These are phyloP conservation scores for Paedocypris micromegethes DNA, from an alignment of 2,797 vertebrate genomes.

Conservation along the genomic window DNA sequence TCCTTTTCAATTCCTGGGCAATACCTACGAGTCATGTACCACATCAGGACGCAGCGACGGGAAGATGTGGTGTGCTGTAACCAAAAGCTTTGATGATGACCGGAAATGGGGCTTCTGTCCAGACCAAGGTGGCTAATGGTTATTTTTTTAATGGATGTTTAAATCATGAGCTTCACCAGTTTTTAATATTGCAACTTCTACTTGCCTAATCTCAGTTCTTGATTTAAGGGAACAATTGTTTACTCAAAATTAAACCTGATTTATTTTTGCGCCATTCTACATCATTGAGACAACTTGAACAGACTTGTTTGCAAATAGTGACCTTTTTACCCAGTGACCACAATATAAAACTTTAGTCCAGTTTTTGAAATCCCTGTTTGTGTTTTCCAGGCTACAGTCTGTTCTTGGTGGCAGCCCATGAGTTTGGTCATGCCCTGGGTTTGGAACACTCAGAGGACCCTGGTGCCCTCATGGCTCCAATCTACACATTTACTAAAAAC, in stretches of 20 bases:
- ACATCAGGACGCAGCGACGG: constrained; percentile 84
- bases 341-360: background rate
- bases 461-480: constrained; percentile 90
- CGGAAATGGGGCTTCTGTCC: constrained; percentile 98
- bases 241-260: background rate
- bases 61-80: constrained; percentile 86
- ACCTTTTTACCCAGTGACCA: too few species aligned
- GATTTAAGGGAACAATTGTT: background rate
- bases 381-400: constrained; percentile 85
- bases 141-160: background rate
- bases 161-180: background rate
- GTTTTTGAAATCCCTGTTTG: background rate
- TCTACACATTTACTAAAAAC: constrained; percentile 92
- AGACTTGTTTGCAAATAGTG: too few species aligned
- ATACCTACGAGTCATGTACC: constrained; percentile 84
- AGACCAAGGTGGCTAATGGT: constrained; percentile 78
- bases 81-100: constrained; percentile 88
- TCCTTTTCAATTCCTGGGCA: constrained; percentile 90
- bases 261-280: too few species aligned
- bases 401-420: constrained; percentile 96
- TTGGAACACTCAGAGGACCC: constrained; percentile 94
- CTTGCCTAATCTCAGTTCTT: constrained; percentile 3
- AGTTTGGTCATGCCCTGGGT: constrained; percentile 95
- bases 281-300: too few species aligned
- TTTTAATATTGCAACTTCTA: background rate